Evolutionary conservation across 2,888 invertebrate genomes (phyloP), one percentile per base, ranked within the genome.

Genomic region (Heliconius ethilla): DNA sequence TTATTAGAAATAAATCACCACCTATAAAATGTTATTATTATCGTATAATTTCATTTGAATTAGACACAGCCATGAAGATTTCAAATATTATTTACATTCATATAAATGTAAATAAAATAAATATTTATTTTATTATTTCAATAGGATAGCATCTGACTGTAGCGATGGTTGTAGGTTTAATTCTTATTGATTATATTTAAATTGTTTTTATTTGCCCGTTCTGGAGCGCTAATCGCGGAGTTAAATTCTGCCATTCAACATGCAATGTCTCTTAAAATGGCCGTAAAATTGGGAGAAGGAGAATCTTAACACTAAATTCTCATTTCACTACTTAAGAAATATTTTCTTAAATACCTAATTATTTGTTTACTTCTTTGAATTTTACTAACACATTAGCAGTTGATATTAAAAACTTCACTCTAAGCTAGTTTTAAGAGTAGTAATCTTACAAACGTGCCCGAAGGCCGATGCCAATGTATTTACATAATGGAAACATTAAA

Each of bases 401-500:
- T 11, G 22, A 3, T 13, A 67, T 40, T 13, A 67, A 13, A 67
- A 40, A 40, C 6, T n/a, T 25, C 40, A 13, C 5, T 67, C 15
- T 37, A 67, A 40, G 67, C 6, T 67, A 25, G 7, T 40, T 40
- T 67, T 25, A 13, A 37, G 40, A 45, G 25, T 15, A 25, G 6
- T 45, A 15, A 25, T 40, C 3, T n/a, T 69, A 63, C 27, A 69
- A 40, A 40, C 15, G 25, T n/a, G 67, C 25, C 13, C 13, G 67
- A 67, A 67, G 67, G 40, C 25, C 40, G 25, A 1, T 40, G 40
- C 2, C 37, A 67, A 67, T 13, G 69, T 69, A 40, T 69, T 69
- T 40, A 69, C 69, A 69, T 45, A 69, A 69, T 40, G 25, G 40
- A 69, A 67, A 67, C 67, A 40, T 69, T 40, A 37, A 15, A 40